A percentile compares a stretch with the other conserved stretches of the same genome.
phyloP scores from a whole-genome alignment of 2,888 invertebrate species.

The Drosophila paucipuncta region DNA sequence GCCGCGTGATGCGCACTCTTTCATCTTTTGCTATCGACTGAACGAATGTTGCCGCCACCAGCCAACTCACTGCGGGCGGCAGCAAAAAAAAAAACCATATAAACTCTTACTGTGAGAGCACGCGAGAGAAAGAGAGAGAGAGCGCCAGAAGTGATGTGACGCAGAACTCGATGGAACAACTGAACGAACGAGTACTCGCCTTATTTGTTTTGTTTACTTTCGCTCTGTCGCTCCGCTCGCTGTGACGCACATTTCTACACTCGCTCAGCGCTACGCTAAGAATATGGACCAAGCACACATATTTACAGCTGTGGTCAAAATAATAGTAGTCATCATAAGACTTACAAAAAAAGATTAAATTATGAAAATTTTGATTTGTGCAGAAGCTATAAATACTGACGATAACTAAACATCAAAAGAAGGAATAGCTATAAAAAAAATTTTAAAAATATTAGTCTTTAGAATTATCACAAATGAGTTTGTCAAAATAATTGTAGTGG shows the following conservation, averaged over 20 bases:
- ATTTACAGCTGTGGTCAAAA: background rate
- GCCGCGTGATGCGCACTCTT: slow-evolving; percentile 84
- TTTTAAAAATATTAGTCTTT: background rate
- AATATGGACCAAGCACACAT: slow-evolving; percentile 8
- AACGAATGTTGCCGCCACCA: slow-evolving; percentile 49
- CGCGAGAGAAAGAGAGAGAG: slow-evolving; percentile 5
- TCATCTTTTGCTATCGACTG: slow-evolving; percentile 85
- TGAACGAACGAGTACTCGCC: slow-evolving; percentile 14
- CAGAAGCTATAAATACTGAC: background rate
- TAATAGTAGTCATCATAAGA: background rate
- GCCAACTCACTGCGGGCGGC: slow-evolving; percentile 18
- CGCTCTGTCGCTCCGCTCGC: slow-evolving; percentile 7
- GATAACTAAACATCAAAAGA: background rate
- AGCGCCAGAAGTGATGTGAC: slow-evolving; percentile 34
- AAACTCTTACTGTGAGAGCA: slow-evolving; percentile 47
- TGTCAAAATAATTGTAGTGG: background rate
- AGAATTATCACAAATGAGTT: background rate
- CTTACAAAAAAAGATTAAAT: background rate
- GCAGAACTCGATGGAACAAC: slow-evolving; percentile 32
- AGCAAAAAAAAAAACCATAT: background rate
- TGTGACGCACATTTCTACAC: slow-evolving; percentile 50
- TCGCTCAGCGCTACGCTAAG: slow-evolving; percentile 12
- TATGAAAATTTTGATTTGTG: background rate
- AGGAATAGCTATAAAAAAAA: background rate
- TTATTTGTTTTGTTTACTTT: slow-evolving; percentile 26